Base-by-base conservation (phyloP, 2,888 invertebrate species). In the Xiphydria camelus region DNA sequence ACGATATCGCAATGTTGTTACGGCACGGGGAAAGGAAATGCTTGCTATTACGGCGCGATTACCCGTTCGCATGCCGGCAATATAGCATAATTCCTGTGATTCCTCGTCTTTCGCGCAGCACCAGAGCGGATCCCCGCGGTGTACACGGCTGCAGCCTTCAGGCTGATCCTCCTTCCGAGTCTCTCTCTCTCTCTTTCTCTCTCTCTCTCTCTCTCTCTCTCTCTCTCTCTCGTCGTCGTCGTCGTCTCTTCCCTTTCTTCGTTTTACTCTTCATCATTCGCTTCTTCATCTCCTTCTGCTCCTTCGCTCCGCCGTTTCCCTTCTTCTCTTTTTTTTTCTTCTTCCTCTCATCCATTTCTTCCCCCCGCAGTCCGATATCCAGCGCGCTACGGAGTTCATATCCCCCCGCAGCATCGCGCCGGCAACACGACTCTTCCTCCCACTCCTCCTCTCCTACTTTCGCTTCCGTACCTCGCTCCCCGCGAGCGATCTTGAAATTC, bases 1-100 rank as follows among this genome's bases (percentile, higher is more conserved):
- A 57, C 57, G 59, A 58, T 63, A 65, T 62, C 61, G 49, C 55
- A 55, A 56, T 49, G 55, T 57, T 48, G 55, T 62, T 62, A n/a
- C n/a, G n/a, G n/a, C 57, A 55, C 51, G 41, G 50, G 39, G 55
- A 46, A 43, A 54, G 58, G 45, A 60, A 57, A 61, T 55, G 52
- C 51, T 55, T 53, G 47, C 60, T 59, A 57, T 62, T 62, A 58
- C 56, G 42, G 42, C 48, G 32, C 51, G 51, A 59, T 60, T 56
- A 53, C 50, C 43, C 51, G 53, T 47, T 57, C 48, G 54, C 51
- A 49, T 57, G 41, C 51, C 55, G 47, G 51, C 52, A 51, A 57
- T 56, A 51, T 48, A 53, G 45, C n/a, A n/a, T 59, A 60, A 59
- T 59, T 49, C 51, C 56, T 53, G 49, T 55, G 60, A 60, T 56